Conservation (phyloP, 1,140 invertebrate species). For the Eurosta solidaginis region DNA sequence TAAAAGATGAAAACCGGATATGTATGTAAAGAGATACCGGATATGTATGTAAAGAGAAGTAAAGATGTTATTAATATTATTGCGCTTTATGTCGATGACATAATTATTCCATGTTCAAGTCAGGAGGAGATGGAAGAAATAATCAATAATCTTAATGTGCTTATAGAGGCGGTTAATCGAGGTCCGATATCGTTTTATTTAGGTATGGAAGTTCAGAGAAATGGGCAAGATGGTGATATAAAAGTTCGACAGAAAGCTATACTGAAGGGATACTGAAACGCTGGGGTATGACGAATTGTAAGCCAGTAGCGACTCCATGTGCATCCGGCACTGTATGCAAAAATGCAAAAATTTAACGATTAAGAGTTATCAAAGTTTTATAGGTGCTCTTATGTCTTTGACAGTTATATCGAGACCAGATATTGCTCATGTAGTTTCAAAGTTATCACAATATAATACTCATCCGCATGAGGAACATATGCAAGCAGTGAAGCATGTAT, state of each 20-base stretch:
- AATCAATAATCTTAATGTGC: no score
- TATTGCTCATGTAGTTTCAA: slow-evolving; percentile 10
- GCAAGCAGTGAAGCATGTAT: slow-evolving; percentile 32
- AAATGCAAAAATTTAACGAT: background rate
- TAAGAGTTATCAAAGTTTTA: slow-evolving; percentile 14
- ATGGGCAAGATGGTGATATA: background rate
- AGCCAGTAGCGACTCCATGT: background rate
- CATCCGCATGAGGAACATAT: slow-evolving; percentile 19
- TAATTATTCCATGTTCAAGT: no score
- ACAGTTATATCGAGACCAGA: background rate
- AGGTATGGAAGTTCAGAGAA: slow-evolving; percentile 44
- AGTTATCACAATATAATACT: background rate
- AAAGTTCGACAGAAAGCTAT: background rate
- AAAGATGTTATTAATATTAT: no score
- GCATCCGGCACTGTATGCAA: background rate
- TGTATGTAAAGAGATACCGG: no score
- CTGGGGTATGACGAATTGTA: background rate
- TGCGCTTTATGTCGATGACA: no score
- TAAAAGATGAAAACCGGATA: no score
- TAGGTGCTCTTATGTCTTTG: slow-evolving; percentile 1
- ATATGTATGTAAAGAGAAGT: no score
- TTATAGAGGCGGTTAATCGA: no score
- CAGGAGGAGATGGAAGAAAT: no score
- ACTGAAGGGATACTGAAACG: background rate
- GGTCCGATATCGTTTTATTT: slow-evolving; percentile 41